phyloP scores from a whole-genome alignment of 2,888 invertebrate species.

The Neoascia interrupta region DNA sequence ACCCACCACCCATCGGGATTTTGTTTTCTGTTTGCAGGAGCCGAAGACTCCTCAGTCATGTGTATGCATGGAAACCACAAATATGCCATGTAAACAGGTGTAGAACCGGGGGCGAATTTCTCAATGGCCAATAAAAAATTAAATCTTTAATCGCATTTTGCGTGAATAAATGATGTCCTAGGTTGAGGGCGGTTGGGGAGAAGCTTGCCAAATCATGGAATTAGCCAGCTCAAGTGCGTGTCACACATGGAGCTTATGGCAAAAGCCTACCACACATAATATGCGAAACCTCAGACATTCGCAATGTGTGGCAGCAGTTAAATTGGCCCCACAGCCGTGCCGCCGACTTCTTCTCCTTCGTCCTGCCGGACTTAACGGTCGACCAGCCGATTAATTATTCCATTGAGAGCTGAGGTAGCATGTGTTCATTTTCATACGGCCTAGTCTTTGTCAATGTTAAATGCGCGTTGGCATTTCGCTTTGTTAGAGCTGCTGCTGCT shows the following conservation, averaged over 20 bases:
- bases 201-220: conserved; percentile 1
- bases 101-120: conserved; percentile 19
- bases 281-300: not conserved
- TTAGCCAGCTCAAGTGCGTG: conserved; percentile 1
- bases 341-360: too few relatives aligned
- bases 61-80: conserved; percentile 1
- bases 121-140: conserved; percentile 48
- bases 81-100: conserved; percentile 39
- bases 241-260: conserved; percentile 22
- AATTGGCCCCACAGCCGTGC: too few relatives aligned
- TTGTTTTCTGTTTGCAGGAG: not conserved
- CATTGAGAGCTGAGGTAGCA: conserved; percentile 3
- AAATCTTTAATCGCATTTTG: conserved; percentile 22
- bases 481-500: not conserved
- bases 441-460: conserved; percentile 15
- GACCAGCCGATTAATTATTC: conserved; percentile 50
- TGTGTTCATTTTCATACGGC: conserved; percentile 34
- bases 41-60: not conserved
- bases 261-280: conserved; percentile 12
- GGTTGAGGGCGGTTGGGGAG: not conserved
- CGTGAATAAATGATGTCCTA: conserved; percentile 28
- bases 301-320: not conserved
- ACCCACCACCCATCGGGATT: too few relatives aligned
- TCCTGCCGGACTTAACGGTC: too few relatives aligned
- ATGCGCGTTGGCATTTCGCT: conserved; percentile 20